Percentiles rank a stretch among this genome's conserved stretches.
phyloP scores from a whole-genome alignment of 2,888 invertebrate genomes.

The Trissonchulus sp. region DNA sequence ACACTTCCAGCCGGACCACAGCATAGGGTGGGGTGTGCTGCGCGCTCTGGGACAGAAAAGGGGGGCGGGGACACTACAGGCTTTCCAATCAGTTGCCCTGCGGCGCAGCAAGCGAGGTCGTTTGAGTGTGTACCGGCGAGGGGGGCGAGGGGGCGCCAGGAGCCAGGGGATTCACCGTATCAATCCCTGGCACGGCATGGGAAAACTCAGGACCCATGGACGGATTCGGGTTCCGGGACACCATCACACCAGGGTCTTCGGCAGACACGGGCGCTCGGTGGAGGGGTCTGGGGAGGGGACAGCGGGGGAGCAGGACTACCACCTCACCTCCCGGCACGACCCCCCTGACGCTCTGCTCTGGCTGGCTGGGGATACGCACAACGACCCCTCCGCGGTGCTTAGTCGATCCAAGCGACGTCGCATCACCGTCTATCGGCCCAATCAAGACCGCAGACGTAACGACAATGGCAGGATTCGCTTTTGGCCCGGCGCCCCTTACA shows the following conservation, averaged over 20 bases:
- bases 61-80: too few species aligned
- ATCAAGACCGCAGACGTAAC: neutral
- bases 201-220: neutral
- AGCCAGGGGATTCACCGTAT: too few species aligned
- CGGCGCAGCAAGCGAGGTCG: neutral
- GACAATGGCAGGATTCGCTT: neutral
- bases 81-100: too few species aligned
- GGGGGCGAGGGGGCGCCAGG: neutral
- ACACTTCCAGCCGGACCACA: too few species aligned
- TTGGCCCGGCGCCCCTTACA: neutral
- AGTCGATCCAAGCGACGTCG: neutral
- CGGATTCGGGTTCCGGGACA: neutral
- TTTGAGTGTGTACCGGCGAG: neutral
- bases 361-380: neutral
- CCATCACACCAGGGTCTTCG: neutral
- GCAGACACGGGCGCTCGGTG: too few species aligned
- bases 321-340: too few species aligned
- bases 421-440: neutral
- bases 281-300: too few species aligned
- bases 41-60: too few species aligned
- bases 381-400: too few species aligned
- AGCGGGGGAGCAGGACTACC: too few species aligned
- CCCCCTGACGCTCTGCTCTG: too few species aligned
- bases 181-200: neutral
- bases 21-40: too few species aligned